Evolutionary conservation across 2,888 invertebrate genomes (phyloP), one percentile per base, ranked within the genome.

Genomic region (Elegia similella): DNA sequence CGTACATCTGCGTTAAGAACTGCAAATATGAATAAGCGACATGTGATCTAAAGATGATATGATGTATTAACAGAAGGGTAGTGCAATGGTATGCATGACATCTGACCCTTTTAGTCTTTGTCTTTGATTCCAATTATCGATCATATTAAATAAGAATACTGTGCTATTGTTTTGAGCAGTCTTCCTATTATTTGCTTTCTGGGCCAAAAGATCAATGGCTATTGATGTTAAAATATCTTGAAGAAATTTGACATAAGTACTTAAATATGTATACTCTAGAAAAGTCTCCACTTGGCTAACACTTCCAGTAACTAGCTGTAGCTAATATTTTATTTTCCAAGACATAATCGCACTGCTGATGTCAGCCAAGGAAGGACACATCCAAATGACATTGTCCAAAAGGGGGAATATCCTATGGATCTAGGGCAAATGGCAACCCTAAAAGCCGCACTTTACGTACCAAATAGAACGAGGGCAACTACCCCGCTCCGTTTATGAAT

Each of bases 401-500:
- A 44, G 58, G 59, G 61, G 55, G 56, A 59, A 50, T 32, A 60
- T 64, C 62, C 64, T 42, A 16, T 8, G 52, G 52, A 56, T 54
- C 23, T n/a, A 23, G 32, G 44, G 50, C 57, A 42, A 48, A 54
- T 58, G 64, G 59, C 53, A 52, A 55, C 59, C 58, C 62, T 67
- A 30, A 55, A 53, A 47, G 62, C 58, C 56, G 47, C 58, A 61
- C 67, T 70, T 66, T 63, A 67, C 63, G 66, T 58, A 68, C 67
- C 60, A 57, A 67, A 58, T 66, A 67, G 73, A 75, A 75, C 60
- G 73, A 70, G 73, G 76, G 63, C 78, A 59, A 60, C 60, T 61
- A 57, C 61, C 62, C 32, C 6, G 34, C 50, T 50, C 34, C 72
- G 61, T 76, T 78, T 77, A 78, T 73, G 78, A 78, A 85, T 82